These are phyloP conservation scores for Balaeniceps rex DNA, from an alignment of 2,113 vertebrate genomes.

Conservation along the genomic window DNA sequence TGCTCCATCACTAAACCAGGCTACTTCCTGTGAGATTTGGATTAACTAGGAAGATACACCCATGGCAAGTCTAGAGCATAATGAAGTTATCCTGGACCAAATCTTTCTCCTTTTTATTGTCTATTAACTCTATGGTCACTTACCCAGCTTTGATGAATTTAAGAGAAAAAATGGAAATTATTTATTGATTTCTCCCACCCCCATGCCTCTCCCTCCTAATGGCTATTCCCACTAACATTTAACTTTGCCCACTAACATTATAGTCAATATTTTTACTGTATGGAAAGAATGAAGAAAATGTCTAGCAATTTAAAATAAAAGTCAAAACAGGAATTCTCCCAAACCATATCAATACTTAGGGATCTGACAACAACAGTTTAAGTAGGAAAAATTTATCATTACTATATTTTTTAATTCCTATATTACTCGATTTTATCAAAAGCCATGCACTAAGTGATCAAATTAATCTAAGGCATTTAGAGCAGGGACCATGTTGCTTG, in stretches of 20 bases:
- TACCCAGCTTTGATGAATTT: not conserved
- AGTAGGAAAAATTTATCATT: not conserved
- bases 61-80: not conserved
- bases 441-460: not conserved
- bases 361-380: not conserved
- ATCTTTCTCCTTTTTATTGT: not conserved
- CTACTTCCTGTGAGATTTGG: not conserved
- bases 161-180: not conserved
- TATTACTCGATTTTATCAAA: not conserved
- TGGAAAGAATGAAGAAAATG: not conserved
- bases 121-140: not conserved
- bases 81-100: not conserved
- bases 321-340: not conserved
- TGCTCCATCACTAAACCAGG: not conserved
- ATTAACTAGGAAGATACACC: not conserved
- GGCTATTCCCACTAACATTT: not conserved
- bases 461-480: not conserved
- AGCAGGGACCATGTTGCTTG: not conserved
- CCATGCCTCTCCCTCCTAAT: not conserved
- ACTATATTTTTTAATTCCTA: not conserved
- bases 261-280: not conserved
- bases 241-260: not conserved
- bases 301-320: not conserved
- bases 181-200: not conserved
- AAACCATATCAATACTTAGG: not conserved